These are phyloP conservation scores for Archilochus colubris DNA, from an alignment of 2,113 vertebrate genomes.

Conservation along the genomic window DNA sequence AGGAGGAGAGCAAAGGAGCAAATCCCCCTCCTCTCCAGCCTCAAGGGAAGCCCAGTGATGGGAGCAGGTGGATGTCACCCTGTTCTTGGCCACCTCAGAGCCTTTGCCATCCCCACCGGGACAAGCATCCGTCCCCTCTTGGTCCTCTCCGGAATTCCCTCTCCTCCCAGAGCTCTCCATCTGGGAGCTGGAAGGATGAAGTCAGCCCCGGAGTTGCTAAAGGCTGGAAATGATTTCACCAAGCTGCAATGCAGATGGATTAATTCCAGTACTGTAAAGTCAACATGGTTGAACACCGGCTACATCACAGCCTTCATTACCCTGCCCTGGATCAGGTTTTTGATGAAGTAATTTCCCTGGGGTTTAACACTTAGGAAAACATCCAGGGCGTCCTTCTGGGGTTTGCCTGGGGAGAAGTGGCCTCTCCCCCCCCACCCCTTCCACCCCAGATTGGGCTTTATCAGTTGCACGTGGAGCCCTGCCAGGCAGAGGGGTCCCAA, in stretches of 20 bases:
- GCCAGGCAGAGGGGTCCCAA: conserved; percentile 66
- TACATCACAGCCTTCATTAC: conserved; percentile 75
- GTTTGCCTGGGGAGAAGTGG: conserved; percentile 56
- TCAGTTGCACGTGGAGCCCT: conserved; percentile 76
- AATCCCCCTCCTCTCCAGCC: neutral
- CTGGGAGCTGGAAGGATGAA: conserved; percentile 72
- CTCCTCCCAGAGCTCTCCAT: conserved; percentile 44
- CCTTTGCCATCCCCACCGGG: neutral
- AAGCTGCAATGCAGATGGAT: conserved; percentile 85
- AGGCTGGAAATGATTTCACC: conserved; percentile 90
- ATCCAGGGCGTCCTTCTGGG: conserved; percentile 75
- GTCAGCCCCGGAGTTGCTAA: conserved; percentile 70
- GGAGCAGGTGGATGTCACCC: neutral
- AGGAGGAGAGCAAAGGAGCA: neutral
- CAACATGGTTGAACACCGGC: conserved; percentile 82
- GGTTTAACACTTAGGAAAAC: conserved; percentile 83
- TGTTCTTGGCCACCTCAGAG: rapidly evolving
- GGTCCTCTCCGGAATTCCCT: conserved; percentile 27
- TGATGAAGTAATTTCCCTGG: conserved; percentile 90
- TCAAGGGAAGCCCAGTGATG: neutral
- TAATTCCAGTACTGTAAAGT: conserved; percentile 85
- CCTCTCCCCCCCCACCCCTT: neutral
- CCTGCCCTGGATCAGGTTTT: conserved; percentile 76
- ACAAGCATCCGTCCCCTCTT: neutral
- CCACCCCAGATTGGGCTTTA: conserved; percentile 75